Evolutionary conservation across 2,888 invertebrate genomes (phyloP).

Genomic region (Callyntrura sp.): DNA sequence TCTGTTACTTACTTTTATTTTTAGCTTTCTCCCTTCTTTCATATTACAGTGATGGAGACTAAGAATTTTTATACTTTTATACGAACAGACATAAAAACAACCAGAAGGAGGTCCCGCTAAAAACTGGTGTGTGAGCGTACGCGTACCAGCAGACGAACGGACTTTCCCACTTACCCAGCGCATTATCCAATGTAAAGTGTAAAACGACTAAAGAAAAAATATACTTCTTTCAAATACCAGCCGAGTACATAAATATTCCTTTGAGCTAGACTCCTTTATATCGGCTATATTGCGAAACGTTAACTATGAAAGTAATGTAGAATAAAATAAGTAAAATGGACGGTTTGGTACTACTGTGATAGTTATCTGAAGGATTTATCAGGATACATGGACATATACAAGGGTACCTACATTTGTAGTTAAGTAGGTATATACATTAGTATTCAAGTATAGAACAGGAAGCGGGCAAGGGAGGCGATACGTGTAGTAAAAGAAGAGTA

Average conservation of each 20-base stretch:
- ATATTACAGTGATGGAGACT: neutral
- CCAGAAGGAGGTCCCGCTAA: slow-evolving; percentile 33
- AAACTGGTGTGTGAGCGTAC: neutral
- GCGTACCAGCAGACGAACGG: neutral
- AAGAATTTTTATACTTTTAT: neutral
- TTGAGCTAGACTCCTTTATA: neutral
- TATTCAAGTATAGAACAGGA: neutral
- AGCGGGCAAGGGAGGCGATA: neutral
- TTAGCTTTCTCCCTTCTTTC: slow-evolving; percentile 27
- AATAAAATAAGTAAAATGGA: slow-evolving; percentile 27
- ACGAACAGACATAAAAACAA: neutral
- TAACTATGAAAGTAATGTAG: neutral
- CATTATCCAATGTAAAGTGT: slow-evolving; percentile 47
- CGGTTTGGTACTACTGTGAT: neutral
- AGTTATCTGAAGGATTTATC: neutral
- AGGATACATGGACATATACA: neutral
- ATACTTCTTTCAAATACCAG: neutral
- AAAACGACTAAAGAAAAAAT: neutral
- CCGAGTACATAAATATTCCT: neutral
- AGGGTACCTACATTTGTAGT: neutral
- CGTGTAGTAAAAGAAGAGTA: slow-evolving; percentile 35
- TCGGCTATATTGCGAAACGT: slow-evolving; percentile 37
- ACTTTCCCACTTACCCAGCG: slow-evolving; percentile 33
- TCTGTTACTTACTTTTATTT: neutral
- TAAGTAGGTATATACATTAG: neutral